phyloP scores from a whole-genome alignment of 1,140 invertebrate species.

The Nylanderia fulva region DNA sequence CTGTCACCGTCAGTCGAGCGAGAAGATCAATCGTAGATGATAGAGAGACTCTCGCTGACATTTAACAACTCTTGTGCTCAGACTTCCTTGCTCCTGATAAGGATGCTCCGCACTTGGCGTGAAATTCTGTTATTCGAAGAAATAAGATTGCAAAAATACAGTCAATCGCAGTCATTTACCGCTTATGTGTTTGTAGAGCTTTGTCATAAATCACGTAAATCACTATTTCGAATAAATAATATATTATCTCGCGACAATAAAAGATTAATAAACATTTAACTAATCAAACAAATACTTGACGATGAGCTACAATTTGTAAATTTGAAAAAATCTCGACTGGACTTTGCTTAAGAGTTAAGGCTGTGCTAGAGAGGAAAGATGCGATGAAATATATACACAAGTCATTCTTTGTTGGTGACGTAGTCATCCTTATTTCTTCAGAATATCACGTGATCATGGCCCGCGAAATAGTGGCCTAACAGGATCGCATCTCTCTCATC shows the following conservation, averaged over 20 bases:
- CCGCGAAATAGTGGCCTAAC: conserved; percentile 32
- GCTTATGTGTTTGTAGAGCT: background rate
- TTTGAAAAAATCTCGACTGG: conserved; percentile 10
- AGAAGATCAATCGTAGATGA: conserved; percentile 20
- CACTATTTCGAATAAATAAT: background rate
- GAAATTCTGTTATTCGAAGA: background rate
- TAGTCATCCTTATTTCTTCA: conserved; percentile 39
- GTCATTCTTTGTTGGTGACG: conserved; percentile 43
- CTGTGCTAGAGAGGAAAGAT: background rate
- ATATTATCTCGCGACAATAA: background rate
- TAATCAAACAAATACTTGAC: background rate
- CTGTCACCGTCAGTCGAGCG: background rate
- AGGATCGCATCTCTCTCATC: conserved; percentile 37
- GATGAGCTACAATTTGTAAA: conserved; percentile 2
- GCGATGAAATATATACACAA: conserved; percentile 8
- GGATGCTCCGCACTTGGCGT: background rate
- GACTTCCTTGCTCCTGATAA: conserved; percentile 7
- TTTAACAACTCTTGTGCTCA: background rate
- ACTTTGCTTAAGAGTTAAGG: background rate
- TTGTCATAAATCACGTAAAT: background rate
- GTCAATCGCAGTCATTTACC: no score
- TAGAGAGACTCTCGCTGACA: background rate
- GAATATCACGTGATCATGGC: conserved; percentile 22
- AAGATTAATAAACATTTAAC: conserved; percentile 5
- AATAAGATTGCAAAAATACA: background rate